Base-by-base conservation (phyloP, 2,113 vertebrate species). In the Montifringilla adamsi region DNA sequence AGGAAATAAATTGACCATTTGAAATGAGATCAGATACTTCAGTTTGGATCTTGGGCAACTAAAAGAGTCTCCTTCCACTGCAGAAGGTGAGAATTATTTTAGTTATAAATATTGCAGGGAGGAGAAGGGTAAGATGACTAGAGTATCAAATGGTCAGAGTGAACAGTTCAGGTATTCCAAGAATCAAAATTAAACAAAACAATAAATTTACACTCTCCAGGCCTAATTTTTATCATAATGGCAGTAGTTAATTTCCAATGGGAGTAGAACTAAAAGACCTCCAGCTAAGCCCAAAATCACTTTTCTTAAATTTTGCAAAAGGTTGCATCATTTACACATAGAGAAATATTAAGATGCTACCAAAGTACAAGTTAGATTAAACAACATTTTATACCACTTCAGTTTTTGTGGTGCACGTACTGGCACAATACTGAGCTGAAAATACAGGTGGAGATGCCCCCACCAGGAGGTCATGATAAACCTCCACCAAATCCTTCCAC, bases 1-100 rank as follows among this genome's bases (percentile, higher is more conserved):
- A 93, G 70, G 94, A 95, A 96, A 95, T 87, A 96, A 95, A 95
- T 87, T 93, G 95, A 93, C 94, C 90, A 73, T 78, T 94, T 94
- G 82, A 96, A 96, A 96, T 96, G 91, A 95, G 96, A 95, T 94
- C 95, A 94, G 93, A 67, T 82, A 59, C 93, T 93, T 93, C 63
- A 44, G 41, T 84, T 86, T 77, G 90, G 82, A 77, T 89, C 89
- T 58, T 7, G 0, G 84, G 90, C 52, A 90, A 79, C 76, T 75
- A 52, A 74, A 80, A 94, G 85, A 95, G 69, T 49, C 64, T 84
- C 70, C 68, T 47, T 59, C 33, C 27, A 83, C 44, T 35, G 78
- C 66, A 87, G 58, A 3, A 72, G 69, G 47, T 85, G 75, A 87
- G 58, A 84, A 88, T 74, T 81, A 68, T 89, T 88, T 94, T 53